A percentile compares a stretch with the other conserved stretches of the same genome.
phyloP scores from a whole-genome alignment of 2,888 invertebrate species.

The Parochlus steinenii region DNA sequence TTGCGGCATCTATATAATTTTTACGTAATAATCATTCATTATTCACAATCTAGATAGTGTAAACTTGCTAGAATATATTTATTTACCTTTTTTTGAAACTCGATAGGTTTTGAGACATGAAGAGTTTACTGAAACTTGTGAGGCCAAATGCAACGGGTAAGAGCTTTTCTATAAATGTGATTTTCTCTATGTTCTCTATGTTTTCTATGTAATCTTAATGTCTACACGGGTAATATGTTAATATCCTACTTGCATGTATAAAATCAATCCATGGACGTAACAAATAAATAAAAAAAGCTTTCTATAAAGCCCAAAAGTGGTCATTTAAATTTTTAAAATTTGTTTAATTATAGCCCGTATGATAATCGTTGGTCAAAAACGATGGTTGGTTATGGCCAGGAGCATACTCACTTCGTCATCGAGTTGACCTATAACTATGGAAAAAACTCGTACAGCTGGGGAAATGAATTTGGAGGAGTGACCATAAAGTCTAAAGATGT shows the following conservation, averaged over 20 bases:
- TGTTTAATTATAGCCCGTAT: conserved; percentile 57
- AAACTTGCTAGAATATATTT: conserved; percentile 1
- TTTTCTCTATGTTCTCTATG: too few species aligned
- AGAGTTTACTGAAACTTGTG: conserved; percentile 93
- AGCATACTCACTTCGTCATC: conserved; percentile 85
- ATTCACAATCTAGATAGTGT: too few species aligned
- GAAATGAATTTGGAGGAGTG: conserved; percentile 83
- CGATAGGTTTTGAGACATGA: conserved; percentile 80
- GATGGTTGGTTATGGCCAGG: conserved; percentile 96
- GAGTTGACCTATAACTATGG: conserved; percentile 98
- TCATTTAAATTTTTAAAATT: too few species aligned
- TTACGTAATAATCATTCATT: too few species aligned
- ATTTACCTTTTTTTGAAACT: not conserved
- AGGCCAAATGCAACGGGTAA: conserved; percentile 94
- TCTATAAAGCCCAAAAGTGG: conserved; percentile 8
- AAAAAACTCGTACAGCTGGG: conserved; percentile 66
- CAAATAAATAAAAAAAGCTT: conserved; percentile 1
- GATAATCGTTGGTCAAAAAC: conserved; percentile 98
- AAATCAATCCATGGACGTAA: too few species aligned
- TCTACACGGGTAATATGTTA: conserved; percentile 7
- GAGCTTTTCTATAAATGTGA: too few species aligned
- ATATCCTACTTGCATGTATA: conserved; percentile 12
- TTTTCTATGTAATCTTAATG: too few species aligned
- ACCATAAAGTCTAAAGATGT: conserved; percentile 66
- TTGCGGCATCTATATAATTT: too few species aligned